phyloP scores from a whole-genome alignment of 2,113 vertebrate species.

The Rhadina sibilatrix region DNA sequence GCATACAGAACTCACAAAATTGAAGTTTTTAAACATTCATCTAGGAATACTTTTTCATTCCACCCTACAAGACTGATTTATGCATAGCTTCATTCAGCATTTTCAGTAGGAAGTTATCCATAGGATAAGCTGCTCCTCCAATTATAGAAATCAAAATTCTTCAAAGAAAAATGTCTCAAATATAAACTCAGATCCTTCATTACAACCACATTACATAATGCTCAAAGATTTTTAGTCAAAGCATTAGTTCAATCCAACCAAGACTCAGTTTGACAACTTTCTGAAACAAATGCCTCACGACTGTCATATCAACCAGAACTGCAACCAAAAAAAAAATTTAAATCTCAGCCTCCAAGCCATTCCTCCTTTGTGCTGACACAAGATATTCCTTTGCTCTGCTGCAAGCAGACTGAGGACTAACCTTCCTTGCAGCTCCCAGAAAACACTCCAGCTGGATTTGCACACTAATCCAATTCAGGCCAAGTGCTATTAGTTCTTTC shows the following conservation, averaged over 20 bases:
- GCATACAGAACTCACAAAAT: background rate
- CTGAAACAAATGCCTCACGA: background rate
- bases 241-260: background rate
- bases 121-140: background rate
- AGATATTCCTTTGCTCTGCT: background rate
- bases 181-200: background rate
- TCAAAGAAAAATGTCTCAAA: background rate
- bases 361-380: background rate
- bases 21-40: background rate
- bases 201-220: background rate
- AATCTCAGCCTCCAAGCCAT: background rate
- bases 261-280: background rate
- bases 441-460: background rate
- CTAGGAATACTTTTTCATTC: background rate
- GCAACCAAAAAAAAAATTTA: background rate
- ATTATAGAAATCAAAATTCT: background rate
- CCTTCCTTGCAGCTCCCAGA: background rate
- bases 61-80: background rate
- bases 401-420: background rate
- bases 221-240: background rate
- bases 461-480: background rate
- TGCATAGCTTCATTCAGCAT: background rate
- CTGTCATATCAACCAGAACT: background rate
- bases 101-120: background rate
- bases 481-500: background rate